Evolutionary conservation across 2,888 invertebrate genomes (phyloP).

Genomic region (Linnaemya vulpina): DNA sequence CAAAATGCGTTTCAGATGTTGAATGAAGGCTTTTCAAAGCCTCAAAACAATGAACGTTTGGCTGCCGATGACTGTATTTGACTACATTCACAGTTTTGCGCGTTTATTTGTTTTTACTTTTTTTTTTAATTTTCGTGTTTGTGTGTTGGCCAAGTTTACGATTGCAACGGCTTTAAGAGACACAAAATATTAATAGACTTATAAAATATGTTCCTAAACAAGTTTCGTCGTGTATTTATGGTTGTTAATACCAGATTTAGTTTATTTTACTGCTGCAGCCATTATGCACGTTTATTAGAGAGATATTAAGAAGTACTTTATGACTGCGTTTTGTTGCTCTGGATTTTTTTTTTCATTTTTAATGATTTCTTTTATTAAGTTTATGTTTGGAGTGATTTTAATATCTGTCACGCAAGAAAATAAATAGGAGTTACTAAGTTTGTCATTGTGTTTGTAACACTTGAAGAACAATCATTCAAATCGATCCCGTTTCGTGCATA

Average conservation of each 20-base stretch:
- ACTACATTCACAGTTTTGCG: slow-evolving; percentile 2
- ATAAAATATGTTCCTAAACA: slow-evolving; percentile 53
- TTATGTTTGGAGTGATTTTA: background rate
- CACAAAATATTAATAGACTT: slow-evolving; percentile 43
- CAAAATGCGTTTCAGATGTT: slow-evolving; percentile 59
- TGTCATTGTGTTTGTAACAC: background rate
- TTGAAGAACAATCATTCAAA: too few relatives aligned
- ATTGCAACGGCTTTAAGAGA: slow-evolving; percentile 1
- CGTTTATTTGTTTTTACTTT: background rate
- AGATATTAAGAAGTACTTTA: slow-evolving; percentile 13
- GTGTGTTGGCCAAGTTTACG: background rate
- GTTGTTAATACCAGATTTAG: slow-evolving; percentile 43
- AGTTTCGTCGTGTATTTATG: slow-evolving; percentile 60
- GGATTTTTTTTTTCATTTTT: too few relatives aligned
- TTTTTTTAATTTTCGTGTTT: background rate
- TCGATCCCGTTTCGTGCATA: too few relatives aligned
- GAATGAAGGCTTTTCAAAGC: slow-evolving; percentile 17
- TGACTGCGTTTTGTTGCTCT: slow-evolving; percentile 23
- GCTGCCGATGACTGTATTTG: background rate
- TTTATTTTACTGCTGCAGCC: slow-evolving; percentile 13
- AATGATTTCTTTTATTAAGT: slow-evolving; percentile 25
- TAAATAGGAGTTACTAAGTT: background rate
- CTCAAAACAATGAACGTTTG: slow-evolving; percentile 24
- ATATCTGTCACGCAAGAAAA: too few relatives aligned
- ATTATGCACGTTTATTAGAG: background rate